phyloP scores from a whole-genome alignment of 2,888 invertebrate species.

The Xestia rhomboidea region DNA sequence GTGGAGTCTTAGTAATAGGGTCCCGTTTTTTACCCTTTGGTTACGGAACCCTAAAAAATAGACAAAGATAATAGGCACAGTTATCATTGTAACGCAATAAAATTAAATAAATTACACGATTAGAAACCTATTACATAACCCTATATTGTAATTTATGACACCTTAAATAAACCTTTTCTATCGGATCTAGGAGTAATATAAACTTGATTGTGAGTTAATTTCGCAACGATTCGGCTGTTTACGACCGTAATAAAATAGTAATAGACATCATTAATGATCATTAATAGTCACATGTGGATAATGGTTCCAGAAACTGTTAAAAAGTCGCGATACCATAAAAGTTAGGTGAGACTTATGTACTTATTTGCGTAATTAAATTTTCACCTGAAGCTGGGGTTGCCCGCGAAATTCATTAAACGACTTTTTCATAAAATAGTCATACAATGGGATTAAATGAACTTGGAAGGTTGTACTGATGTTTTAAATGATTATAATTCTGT shows the following conservation, averaged over 20 bases:
- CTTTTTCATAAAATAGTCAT: no score
- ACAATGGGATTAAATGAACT: no score
- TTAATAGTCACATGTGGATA: background rate
- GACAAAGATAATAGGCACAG: no score
- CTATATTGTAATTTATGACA: slow-evolving; percentile 14
- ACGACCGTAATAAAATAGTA: slow-evolving; percentile 32
- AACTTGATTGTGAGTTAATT: slow-evolving; percentile 30
- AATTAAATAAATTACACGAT: background rate
- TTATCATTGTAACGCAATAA: background rate
- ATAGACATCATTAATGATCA: slow-evolving; percentile 9
- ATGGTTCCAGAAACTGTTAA: background rate
- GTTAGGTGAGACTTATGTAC: background rate
- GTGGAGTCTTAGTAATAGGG: no score
- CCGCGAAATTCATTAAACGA: no score
- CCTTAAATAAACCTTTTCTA: slow-evolving; percentile 20
- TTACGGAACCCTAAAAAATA: no score
- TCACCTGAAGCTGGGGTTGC: no score
- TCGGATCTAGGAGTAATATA: slow-evolving; percentile 15
- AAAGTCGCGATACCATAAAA: background rate
- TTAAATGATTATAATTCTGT: no score
- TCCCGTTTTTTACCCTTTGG: no score
- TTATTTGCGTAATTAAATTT: no score
- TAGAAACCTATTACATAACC: slow-evolving; percentile 21
- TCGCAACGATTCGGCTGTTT: slow-evolving; percentile 29
- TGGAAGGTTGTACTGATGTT: no score